Percentiles rank a stretch among this genome's conserved stretches.
Conservation (phyloP, 2,113 vertebrate species). For the Promerops cafer region DNA sequence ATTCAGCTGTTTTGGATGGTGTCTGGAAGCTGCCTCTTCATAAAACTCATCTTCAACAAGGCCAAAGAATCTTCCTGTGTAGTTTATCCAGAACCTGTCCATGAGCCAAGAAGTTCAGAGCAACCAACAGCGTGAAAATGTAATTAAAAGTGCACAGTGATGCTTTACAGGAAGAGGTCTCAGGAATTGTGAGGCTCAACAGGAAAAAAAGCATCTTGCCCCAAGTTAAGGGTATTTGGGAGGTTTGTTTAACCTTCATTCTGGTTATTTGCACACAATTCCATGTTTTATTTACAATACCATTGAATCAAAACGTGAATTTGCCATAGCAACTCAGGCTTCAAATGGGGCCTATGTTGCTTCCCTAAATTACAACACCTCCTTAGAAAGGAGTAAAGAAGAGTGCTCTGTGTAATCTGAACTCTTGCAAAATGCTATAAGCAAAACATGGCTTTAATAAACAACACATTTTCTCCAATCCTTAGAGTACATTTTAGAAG, state of each 20-base stretch:
- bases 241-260: slow-evolving; percentile 2
- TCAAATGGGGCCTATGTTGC: not conserved
- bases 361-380: not conserved
- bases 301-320: slow-evolving; percentile 10
- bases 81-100: not conserved
- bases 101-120: not conserved
- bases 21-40: not conserved
- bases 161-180: not conserved
- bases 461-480: not conserved
- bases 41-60: not conserved
- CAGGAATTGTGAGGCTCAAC: not conserved
- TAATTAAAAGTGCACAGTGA: not conserved
- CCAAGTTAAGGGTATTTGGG: not conserved
- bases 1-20: not conserved
- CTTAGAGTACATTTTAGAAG: not conserved
- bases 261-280: not conserved
- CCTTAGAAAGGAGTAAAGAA: not conserved
- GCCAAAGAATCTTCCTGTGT: not conserved
- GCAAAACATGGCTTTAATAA: slow-evolving; percentile 26
- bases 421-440: not conserved
- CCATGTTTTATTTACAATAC: slow-evolving; percentile 19
- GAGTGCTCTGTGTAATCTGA: not conserved
- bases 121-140: not conserved
- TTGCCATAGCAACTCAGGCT: not conserved
- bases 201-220: not conserved